Evolutionary conservation across 2,888 invertebrate genomes (phyloP), one percentile per base, ranked within the genome.

Genomic region (Nematopogon swammerdamellus): DNA sequence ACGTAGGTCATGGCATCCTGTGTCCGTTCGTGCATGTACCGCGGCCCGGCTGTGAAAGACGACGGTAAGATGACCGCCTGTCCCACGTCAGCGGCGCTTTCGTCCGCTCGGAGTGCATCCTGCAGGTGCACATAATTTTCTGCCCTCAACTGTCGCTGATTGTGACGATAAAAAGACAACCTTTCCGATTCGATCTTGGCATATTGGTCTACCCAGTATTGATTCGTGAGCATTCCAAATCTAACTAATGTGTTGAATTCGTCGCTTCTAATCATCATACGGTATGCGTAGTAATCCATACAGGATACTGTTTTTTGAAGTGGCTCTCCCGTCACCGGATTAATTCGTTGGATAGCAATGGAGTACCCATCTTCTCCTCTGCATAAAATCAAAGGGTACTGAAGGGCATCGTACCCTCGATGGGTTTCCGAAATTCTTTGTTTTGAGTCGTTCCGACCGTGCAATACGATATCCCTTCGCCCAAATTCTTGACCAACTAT

Each of bases 141-240:
- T 14, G 50, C 17, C 18, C 51, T 50, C 16, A 51, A 19, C 48
- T 49, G 50, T 19, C 30, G 42, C 36, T 53, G 52, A 42, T 53
- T 53, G 45, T 16, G 46, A 46, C 50, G 43, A 17, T 53, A 16
- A 18, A 20, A 53, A 18, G 18, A 18, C 18, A 54, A 29, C 16
- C 53, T 47, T 49, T 54, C 55, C 29, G 44, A 50, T 50, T 54
- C 54, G 2, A 53, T 50, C 46, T 56, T 56, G n/a, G 52, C 56
- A 47, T 50, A 54, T 46, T 50, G 48, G n/a, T n/a, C n/a, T n/a
- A n/a, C n/a, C n/a, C n/a, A n/a, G n/a, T n/a, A n/a, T n/a, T n/a
- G n/a, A n/a, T 63, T 56, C 49, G 59, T 63, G 1, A 68, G 47
- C 20, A 52, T 48, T 8, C 63, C 57, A 54, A 45, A 65, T 44